Base-by-base conservation (phyloP, 2,888 invertebrate species). In the Orthosia incerta region DNA sequence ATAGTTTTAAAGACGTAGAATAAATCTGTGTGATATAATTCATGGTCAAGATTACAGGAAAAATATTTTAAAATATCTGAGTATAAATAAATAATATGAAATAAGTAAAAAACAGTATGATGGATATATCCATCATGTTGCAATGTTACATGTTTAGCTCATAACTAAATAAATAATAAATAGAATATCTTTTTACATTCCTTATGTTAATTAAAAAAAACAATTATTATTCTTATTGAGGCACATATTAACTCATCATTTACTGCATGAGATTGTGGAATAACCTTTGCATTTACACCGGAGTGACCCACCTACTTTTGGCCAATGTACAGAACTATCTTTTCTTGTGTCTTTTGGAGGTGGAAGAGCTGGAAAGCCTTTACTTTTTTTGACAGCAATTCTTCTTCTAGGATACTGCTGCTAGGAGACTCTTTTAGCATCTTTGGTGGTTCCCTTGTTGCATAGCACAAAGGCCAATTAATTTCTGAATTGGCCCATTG, bases 331-430 rank as follows among this genome's bases (percentile, higher is more conserved):
- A 89, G 84, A 15, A 86, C 87, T 88, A 26, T 90, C 90, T 80
- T 7, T 90, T 73, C 89, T 89, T 88, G 91, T 85, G 85, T 90
- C 89, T 89, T 90, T 90, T 81, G 88, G 89, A 86, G 91, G 89
- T 85, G 87, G 87, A 59, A 86, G 88, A 26, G 26, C 26, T 26
- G 26, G 26, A 2, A 4, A 26, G 26, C 26, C 88, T 85, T 87
- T 89, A 86, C 79, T 83, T 88, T 88, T 88, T 91, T 91, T 88
- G 23, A 77, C 73, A 62, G 86, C 65, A 89, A 75, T 88, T 89
- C 83, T 26, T 26, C 3, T 88, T 90, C 88, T 83, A 90, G 86
- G 20, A 55, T 0, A 85, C 89, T 89, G 86, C 66, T 88, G 69
- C 89, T 89, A 77, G 89, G 90, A 87, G 87, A 84, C 55, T 88